phyloP scores from a whole-genome alignment of 53 echinoderm and acorn worm genomes.

The Apostichopus leukothele region DNA sequence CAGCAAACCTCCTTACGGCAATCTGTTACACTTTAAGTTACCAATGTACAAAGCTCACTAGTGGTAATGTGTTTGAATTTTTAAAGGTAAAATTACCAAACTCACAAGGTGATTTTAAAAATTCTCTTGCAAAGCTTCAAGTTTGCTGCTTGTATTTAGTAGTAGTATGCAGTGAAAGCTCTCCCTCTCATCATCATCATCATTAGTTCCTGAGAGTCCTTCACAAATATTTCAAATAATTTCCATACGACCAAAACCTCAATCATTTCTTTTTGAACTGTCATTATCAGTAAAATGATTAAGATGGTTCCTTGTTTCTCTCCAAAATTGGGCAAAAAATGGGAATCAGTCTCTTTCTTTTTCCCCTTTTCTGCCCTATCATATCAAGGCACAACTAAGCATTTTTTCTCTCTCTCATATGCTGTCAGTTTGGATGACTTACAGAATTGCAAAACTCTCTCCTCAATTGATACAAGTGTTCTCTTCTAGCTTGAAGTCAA shows the following conservation, averaged over 20 bases:
- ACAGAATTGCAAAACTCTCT: neutral
- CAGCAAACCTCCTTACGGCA: too few relatives aligned
- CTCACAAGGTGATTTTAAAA: neutral
- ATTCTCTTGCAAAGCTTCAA: neutral
- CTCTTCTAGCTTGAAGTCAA: neutral
- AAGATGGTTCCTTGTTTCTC: neutral
- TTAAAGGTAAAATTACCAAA: neutral
- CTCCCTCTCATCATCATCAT: neutral
- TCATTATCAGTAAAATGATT: neutral
- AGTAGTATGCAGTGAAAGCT: too few relatives aligned
- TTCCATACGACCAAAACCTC: neutral
- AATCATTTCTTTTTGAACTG: too few relatives aligned
- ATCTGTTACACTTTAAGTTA: neutral
- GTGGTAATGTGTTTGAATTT: neutral
- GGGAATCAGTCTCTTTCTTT: neutral
- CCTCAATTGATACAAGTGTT: neutral
- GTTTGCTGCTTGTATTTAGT: too few relatives aligned
- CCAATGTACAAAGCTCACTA: neutral
- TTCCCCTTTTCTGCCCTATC: neutral
- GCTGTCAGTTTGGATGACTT: too few relatives aligned
- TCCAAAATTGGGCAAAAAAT: neutral
- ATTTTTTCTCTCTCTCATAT: neutral
- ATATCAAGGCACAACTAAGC: conserved; percentile 7
- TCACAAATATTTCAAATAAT: neutral
- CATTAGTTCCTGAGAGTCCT: conserved; percentile 4